phyloP scores from a whole-genome alignment of 2,113 vertebrate species.

The Epinephelus moara region DNA sequence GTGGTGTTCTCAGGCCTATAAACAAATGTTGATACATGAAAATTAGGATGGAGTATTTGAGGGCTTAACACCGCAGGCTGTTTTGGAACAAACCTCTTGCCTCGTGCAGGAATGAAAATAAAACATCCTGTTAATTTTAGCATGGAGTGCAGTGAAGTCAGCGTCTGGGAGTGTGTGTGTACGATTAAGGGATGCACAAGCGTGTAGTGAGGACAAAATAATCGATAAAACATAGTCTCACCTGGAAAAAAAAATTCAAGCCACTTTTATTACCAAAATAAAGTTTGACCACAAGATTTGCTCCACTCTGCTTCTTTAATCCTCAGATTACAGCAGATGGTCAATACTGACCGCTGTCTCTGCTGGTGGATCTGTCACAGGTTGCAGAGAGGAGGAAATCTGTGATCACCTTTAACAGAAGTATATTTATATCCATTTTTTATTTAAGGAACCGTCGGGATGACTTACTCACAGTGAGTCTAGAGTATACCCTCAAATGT shows the following conservation, averaged over 20 bases:
- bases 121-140: background rate
- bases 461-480: slow-evolving; percentile 3
- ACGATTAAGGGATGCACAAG: background rate
- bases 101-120: slow-evolving; percentile 25
- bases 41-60: slow-evolving; percentile 45
- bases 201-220: background rate
- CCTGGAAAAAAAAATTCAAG: background rate
- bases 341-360: slow-evolving; percentile 32
- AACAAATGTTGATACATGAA: slow-evolving; percentile 52
- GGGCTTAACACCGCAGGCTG: slow-evolving; percentile 12
- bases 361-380: slow-evolving; percentile 29
- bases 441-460: slow-evolving; percentile 33
- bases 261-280: slow-evolving; percentile 21
- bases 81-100: slow-evolving; percentile 26
- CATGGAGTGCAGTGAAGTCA: background rate
- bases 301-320: slow-evolving; percentile 16
- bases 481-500: slow-evolving; percentile 20
- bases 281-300: slow-evolving; percentile 19
- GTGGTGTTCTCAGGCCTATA: slow-evolving; percentile 29
- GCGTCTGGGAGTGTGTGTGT: background rate
- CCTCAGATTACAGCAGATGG: slow-evolving; percentile 53
- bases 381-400: slow-evolving; percentile 33
- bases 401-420: slow-evolving; percentile 36
- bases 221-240: slow-evolving; percentile 6
- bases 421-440: slow-evolving; percentile 27